Conservation (phyloP, 2,888 invertebrate species). For the Netelia melanura region DNA sequence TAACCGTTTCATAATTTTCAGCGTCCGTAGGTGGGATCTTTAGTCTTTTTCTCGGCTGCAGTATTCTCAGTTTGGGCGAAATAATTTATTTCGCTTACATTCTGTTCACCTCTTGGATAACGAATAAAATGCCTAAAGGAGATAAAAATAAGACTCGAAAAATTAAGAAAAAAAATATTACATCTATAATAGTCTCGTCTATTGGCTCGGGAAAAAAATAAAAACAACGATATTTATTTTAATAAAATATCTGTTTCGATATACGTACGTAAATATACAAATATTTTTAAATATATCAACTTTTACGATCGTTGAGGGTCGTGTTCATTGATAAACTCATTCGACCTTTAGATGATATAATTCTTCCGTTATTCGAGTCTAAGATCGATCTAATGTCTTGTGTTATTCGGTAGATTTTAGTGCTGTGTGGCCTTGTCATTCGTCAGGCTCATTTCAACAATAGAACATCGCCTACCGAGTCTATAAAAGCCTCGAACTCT, state of each 20-base stretch:
- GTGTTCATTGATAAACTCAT: conserved; percentile 37
- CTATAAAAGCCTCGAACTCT: conserved; percentile 48
- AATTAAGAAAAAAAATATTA: background rate
- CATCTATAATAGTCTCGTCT: background rate
- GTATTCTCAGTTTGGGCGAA: conserved; percentile 31
- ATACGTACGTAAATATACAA: background rate
- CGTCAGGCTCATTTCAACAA: background rate
- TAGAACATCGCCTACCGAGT: conserved; percentile 20
- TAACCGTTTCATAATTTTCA: background rate
- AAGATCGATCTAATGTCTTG: background rate
- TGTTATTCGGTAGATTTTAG: background rate
- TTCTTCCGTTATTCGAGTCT: background rate
- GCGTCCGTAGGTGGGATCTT: conserved; percentile 40
- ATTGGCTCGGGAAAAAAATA: background rate
- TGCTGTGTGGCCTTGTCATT: conserved; percentile 39
- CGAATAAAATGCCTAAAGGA: background rate
- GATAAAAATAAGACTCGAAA: background rate
- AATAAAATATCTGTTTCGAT: background rate
- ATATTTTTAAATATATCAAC: background rate
- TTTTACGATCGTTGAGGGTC: conserved; percentile 4
- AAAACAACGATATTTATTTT: background rate
- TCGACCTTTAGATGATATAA: conserved; percentile 42
- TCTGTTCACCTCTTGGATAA: background rate
- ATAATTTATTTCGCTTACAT: conserved; percentile 21
- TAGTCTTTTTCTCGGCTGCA: conserved; percentile 39